Conservation (phyloP, 2,113 vertebrate species). For the Crotalus helleri region DNA sequence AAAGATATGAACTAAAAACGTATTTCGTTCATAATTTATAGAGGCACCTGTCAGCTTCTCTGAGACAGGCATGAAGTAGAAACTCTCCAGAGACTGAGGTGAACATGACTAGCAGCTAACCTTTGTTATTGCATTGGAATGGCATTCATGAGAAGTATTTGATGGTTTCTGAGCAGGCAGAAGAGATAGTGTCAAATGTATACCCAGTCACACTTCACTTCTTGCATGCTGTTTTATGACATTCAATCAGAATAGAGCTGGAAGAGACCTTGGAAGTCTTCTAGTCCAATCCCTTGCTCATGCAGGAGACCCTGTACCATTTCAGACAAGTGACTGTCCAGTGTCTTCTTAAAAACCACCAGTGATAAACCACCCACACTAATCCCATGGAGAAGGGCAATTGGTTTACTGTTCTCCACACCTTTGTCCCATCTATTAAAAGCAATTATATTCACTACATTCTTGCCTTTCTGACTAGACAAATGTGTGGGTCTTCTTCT, state of each 20-base stretch:
- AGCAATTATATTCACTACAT: background rate
- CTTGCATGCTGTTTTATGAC: background rate
- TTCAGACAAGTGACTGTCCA: background rate
- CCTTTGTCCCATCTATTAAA: background rate
- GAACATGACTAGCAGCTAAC: background rate
- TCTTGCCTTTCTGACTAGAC: background rate
- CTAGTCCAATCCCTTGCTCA: background rate
- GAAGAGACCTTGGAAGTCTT: background rate
- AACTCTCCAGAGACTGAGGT: background rate
- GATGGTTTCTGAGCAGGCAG: background rate
- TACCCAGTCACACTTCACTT: background rate
- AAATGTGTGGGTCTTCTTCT: background rate
- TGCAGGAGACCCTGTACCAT: background rate
- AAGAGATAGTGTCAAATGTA: background rate
- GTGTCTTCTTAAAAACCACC: background rate
- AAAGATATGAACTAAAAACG: background rate
- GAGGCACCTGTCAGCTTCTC: background rate
- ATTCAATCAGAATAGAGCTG: background rate
- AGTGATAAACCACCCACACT: background rate
- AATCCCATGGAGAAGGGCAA: background rate
- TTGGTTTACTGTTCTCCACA: background rate
- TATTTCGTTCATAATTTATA: background rate
- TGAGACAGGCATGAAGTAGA: background rate
- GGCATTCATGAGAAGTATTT: background rate
- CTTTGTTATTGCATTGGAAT: background rate